A percentile compares a stretch with the other conserved stretches of the same genome.
Conservation (phyloP, 2,888 invertebrate genomes). For the Morpho helenor region DNA sequence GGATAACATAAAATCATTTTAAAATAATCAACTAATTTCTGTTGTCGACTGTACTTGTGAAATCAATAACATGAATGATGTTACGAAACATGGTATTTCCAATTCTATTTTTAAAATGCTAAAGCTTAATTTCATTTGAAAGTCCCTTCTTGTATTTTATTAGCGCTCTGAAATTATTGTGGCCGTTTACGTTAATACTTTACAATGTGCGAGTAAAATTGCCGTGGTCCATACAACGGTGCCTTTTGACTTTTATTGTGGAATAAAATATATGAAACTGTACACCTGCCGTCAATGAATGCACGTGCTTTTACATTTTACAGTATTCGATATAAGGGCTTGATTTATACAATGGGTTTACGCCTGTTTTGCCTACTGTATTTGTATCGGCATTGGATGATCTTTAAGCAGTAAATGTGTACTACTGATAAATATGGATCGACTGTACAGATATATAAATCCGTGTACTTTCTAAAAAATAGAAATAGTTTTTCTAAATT, state of each 20-base stretch:
- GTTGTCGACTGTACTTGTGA: not conserved
- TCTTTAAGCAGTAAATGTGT: conserved; percentile 4
- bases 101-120: too few species aligned
- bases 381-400: not conserved
- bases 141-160: conserved; percentile 6
- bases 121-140: not conserved
- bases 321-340: not conserved
- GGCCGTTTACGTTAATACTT: conserved; percentile 14
- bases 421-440: not conserved
- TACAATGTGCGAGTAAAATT: conserved; percentile 19
- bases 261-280: conserved; percentile 11
- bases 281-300: conserved; percentile 5
- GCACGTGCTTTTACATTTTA: not conserved
- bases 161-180: conserved; percentile 22
- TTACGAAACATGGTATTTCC: too few species aligned
- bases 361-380: conserved; percentile 4
- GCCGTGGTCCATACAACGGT: conserved; percentile 13
- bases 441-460: too few species aligned
- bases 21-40: not conserved
- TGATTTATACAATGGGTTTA: not conserved
- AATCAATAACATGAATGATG: not conserved
- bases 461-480: too few species aligned
- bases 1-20: not conserved
- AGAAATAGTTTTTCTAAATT: too few species aligned
- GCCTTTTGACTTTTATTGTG: conserved; percentile 14